Evolutionary conservation across 2,797 vertebrate genomes (phyloP).

Genomic region (Scolopax bukidnonensis): DNA sequence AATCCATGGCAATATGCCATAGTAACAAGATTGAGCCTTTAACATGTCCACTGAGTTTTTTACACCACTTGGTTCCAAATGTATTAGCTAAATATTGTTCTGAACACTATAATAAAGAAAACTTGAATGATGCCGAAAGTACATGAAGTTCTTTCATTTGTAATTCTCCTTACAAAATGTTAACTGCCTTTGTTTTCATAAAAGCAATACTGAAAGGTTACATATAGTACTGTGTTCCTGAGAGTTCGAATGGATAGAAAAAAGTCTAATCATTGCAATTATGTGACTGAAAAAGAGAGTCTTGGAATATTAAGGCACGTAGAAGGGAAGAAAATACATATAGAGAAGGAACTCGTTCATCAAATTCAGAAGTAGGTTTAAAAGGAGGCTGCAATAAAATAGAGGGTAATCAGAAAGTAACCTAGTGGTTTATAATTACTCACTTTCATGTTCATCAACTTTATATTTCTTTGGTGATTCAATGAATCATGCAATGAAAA

Average conservation of each 20-base stretch:
- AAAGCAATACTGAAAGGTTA: conserved; percentile 1
- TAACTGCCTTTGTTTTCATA: conserved; percentile 24
- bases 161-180: conserved; percentile 36
- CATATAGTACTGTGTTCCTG: neutral
- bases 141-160: neutral
- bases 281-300: conserved; percentile 34
- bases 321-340: conserved; percentile 43
- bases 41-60: neutral
- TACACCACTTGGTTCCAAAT: neutral
- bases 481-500: conserved; percentile 64
- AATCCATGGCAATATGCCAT: neutral
- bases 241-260: neutral
- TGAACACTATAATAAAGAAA: neutral
- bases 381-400: conserved; percentile 50
- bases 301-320: conserved; percentile 15
- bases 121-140: neutral
- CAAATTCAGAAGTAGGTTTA: conserved; percentile 51
- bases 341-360: conserved; percentile 60
- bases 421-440: conserved; percentile 57
- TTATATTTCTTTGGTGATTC: conserved; percentile 69
- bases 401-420: conserved; percentile 47
- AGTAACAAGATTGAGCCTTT: neutral
- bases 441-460: conserved; percentile 68
- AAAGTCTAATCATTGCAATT: conserved; percentile 38
- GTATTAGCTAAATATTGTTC: neutral